Percentiles rank a stretch among this genome's conserved stretches.
These are phyloP conservation scores for Holocentrus rufus DNA, from an alignment of 2,797 vertebrate genomes.

Conservation along the genomic window DNA sequence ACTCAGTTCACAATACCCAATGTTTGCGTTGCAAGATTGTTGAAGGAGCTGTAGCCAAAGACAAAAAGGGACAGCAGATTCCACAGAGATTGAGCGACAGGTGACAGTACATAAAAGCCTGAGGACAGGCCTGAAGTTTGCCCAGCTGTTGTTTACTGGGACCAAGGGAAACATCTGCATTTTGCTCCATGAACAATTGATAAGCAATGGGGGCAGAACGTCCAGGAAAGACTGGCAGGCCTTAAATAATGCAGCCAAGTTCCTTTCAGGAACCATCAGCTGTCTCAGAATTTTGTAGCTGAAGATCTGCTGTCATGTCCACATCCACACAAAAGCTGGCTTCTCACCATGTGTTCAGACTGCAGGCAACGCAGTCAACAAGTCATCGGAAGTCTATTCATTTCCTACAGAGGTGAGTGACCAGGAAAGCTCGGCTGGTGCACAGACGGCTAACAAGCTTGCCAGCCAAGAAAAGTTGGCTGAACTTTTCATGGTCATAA, in stretches of 20 bases:
- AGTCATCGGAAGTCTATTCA: background rate
- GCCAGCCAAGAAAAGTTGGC: too few relatives aligned
- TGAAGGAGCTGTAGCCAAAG: slow-evolving; percentile 14
- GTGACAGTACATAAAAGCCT: slow-evolving; percentile 42
- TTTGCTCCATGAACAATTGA: slow-evolving; percentile 48
- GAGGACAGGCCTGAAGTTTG: slow-evolving; percentile 41
- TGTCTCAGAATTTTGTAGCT: slow-evolving; percentile 52
- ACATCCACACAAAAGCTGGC: slow-evolving; percentile 21
- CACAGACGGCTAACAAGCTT: too few relatives aligned
- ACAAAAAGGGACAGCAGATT: slow-evolving; percentile 35
- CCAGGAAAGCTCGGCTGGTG: too few relatives aligned
- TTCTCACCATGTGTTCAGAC: slow-evolving; percentile 24
- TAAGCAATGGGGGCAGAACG: slow-evolving; percentile 26
- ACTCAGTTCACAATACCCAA: slow-evolving; percentile 51
- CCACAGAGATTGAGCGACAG: slow-evolving; percentile 41
- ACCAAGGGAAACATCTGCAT: slow-evolving; percentile 32
- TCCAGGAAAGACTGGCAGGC: slow-evolving; percentile 21
- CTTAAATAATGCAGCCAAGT: slow-evolving; percentile 38
- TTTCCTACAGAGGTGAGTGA: too few relatives aligned
- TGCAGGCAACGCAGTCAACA: background rate
- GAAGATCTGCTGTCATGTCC: slow-evolving; percentile 43
- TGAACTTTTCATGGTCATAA: background rate
- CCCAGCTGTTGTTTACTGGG: slow-evolving; percentile 69
- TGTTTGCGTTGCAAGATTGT: slow-evolving; percentile 49
- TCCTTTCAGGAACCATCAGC: slow-evolving; percentile 49